These are phyloP conservation scores for Zaprionus ornatus DNA, from an alignment of 1,140 invertebrate genomes.

Conservation along the genomic window DNA sequence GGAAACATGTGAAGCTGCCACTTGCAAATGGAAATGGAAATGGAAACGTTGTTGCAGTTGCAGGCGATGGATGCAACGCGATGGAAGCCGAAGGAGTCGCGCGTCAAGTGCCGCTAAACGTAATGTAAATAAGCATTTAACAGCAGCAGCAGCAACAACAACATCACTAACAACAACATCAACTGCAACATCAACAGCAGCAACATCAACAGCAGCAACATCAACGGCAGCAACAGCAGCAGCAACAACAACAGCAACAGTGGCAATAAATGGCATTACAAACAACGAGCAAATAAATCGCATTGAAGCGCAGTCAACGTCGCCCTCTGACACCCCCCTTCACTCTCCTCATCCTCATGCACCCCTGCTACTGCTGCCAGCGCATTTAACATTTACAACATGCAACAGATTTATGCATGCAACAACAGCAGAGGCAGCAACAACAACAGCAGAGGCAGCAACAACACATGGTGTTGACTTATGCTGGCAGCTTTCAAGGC, in stretches of 20 bases:
- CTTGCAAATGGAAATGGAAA: conserved; percentile 38
- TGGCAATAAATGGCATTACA: conserved; percentile 77
- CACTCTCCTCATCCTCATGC: not conserved
- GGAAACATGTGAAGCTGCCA: conserved; percentile 38
- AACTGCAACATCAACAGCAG: conserved; percentile 19
- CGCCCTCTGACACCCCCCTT: conserved; percentile 23
- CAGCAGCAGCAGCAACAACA: conserved; percentile 54
- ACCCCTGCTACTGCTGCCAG: conserved; percentile 32
- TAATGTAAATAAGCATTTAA: conserved; percentile 83
- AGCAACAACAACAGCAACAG: conserved; percentile 35
- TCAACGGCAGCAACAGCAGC: conserved; percentile 22
- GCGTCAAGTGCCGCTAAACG: conserved; percentile 78
- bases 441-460: conserved; percentile 3
- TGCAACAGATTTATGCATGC: conserved; percentile 79
- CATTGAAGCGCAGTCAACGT: conserved; percentile 74
- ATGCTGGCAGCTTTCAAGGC: conserved; percentile 53
- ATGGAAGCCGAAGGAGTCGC: conserved; percentile 35
- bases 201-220: conserved; percentile 14
- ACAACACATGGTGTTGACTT: conserved; percentile 72
- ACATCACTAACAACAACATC: conserved; percentile 9
- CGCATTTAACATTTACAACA: conserved; percentile 77
- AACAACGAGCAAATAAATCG: conserved; percentile 79
- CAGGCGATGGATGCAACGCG: conserved; percentile 5
- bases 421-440: conserved; percentile 43
- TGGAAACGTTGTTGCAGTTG: conserved; percentile 29